Percentiles rank a stretch among this genome's conserved stretches.
phyloP scores from a whole-genome alignment of 2,797 vertebrate species.

The Pseudochaenichthys georgianus region DNA sequence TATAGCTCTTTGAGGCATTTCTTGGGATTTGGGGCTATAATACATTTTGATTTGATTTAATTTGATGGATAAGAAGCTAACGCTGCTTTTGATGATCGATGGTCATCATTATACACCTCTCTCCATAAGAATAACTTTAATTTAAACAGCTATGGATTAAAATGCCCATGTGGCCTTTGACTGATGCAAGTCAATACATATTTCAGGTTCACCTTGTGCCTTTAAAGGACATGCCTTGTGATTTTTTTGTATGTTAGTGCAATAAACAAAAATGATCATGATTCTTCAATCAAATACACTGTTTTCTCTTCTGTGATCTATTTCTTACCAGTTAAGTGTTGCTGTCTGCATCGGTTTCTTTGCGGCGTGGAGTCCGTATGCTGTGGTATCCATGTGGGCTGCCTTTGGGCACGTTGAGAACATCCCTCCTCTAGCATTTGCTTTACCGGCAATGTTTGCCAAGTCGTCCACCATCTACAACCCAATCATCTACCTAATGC shows the following conservation, averaged over 20 bases:
- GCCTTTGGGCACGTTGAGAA: conserved; percentile 83
- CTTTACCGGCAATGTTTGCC: conserved; percentile 86
- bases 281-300: neutral
- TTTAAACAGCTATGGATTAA: neutral
- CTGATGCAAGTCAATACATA: neutral
- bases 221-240: neutral
- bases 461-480: conserved; percentile 89
- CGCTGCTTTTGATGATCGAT: conserved; percentile 41
- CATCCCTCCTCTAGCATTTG: conserved; percentile 86
- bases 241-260: neutral
- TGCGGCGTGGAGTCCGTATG: conserved; percentile 86
- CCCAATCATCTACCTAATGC: conserved; percentile 81
- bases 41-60: no score
- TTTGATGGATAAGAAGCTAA: conserved; percentile 38
- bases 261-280: neutral
- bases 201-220: neutral
- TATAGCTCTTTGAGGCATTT: no score
- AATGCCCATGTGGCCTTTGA: neutral
- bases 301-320: conserved; percentile 17
- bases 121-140: conserved; percentile 5
- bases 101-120: conserved; percentile 22
- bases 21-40: no score
- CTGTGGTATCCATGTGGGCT: conserved; percentile 87
- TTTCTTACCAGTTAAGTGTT: conserved; percentile 80
- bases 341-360: conserved; percentile 86